These are phyloP conservation scores for Gorsachius magnificus DNA, from an alignment of 2,797 vertebrate genomes.

Conservation along the genomic window DNA sequence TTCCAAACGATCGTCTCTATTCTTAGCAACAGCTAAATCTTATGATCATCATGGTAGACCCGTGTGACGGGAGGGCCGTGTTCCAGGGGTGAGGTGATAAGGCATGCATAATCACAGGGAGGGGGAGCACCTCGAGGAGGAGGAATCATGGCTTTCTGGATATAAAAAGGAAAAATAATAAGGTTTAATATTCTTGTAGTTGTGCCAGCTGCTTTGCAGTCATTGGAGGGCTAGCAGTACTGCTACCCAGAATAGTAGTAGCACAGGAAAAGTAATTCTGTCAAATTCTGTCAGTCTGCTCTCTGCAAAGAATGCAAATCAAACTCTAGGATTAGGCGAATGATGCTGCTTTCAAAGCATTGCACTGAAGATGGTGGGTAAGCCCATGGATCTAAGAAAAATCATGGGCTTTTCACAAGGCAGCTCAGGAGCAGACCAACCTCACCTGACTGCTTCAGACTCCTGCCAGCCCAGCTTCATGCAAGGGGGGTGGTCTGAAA, in stretches of 20 bases:
- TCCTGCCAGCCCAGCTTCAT: background rate
- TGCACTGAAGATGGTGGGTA: background rate
- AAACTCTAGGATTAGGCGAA: background rate
- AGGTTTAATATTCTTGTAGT: background rate
- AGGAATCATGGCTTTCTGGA: background rate
- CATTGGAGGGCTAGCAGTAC: background rate
- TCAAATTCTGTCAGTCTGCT: background rate
- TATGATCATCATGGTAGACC: background rate
- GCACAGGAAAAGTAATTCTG: background rate
- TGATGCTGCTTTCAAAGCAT: background rate
- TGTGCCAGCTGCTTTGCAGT: background rate
- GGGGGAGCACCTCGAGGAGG: background rate
- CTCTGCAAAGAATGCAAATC: background rate
- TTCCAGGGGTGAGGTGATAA: background rate
- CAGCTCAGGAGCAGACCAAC: background rate
- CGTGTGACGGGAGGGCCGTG: background rate
- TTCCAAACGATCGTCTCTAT: background rate
- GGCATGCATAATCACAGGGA: background rate
- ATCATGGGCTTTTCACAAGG: background rate
- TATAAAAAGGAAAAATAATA: background rate
- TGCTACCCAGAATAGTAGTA: background rate
- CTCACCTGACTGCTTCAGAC: rapidly evolving
- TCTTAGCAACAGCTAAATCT: conserved; percentile 18
- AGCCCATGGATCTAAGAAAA: background rate
- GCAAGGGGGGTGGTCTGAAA: background rate